Evolutionary conservation across 2,113 vertebrate genomes (phyloP).

Genomic region (Aphyosemion australe): DNA sequence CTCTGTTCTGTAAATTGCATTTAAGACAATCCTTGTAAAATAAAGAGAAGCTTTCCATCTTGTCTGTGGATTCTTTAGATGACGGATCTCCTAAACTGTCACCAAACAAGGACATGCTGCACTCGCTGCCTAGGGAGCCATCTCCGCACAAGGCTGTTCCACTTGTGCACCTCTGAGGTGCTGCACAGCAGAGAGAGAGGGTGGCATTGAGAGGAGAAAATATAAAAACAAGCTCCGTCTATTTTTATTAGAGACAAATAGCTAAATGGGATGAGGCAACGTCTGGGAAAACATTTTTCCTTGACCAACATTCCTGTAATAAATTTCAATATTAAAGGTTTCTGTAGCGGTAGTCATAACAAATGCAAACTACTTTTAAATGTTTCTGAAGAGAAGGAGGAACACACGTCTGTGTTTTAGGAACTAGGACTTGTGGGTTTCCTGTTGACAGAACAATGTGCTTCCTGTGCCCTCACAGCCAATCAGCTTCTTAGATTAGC

Average conservation of each 20-base stretch:
- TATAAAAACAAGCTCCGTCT: conserved; percentile 45
- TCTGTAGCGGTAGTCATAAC: neutral
- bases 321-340: neutral
- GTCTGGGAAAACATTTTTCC: neutral
- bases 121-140: conserved; percentile 48
- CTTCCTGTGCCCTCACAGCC: conserved; percentile 38
- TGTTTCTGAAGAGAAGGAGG: conserved; percentile 25
- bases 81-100: conserved; percentile 46
- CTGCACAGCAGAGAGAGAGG: conserved; percentile 48
- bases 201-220: conserved; percentile 42
- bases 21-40: conserved; percentile 47
- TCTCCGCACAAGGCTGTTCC: conserved; percentile 70
- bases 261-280: conserved; percentile 8
- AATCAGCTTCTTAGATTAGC: neutral
- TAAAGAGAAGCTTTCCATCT: conserved; percentile 55
- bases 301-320: too few relatives aligned
- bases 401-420: conserved; percentile 16
- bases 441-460: conserved; percentile 49
- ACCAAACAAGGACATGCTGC: conserved; percentile 38
- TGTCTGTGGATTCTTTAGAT: conserved; percentile 23
- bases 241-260: conserved; percentile 42
- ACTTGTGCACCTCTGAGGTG: conserved; percentile 52
- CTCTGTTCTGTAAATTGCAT: conserved; percentile 29
- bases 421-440: conserved; percentile 51
- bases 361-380: neutral